Conservation (phyloP, 2,888 invertebrate genomes). For the Encarsia formosa region DNA sequence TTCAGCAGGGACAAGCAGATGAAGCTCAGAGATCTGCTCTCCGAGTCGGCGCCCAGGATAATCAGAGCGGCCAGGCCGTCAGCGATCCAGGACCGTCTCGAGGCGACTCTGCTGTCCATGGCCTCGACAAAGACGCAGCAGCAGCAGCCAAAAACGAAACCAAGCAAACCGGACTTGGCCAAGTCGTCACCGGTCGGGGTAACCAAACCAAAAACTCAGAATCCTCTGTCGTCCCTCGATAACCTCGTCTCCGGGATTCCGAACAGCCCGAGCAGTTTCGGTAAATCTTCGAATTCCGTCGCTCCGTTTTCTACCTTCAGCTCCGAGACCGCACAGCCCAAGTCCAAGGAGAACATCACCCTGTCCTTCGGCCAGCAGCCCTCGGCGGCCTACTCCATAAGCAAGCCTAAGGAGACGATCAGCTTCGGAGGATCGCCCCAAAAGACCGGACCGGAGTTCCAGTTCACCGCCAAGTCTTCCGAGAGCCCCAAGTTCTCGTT, state of each 20-base stretch:
- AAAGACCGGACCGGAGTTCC: neutral
- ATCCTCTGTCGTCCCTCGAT: constrained; percentile 44
- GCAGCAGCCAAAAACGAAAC: neutral
- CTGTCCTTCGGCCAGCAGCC: neutral
- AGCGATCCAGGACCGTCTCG: constrained; percentile 42
- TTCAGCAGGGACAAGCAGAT: constrained; percentile 41
- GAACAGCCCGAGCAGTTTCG: neutral
- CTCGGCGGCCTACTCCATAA: neutral
- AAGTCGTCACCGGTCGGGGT: constrained; percentile 11
- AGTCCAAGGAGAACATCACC: constrained; percentile 8
- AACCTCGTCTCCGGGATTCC: constrained; percentile 45
- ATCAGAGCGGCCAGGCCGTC: constrained; percentile 42
- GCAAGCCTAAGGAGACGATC: constrained; percentile 18
- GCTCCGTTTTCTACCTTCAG: neutral
- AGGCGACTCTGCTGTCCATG: constrained; percentile 43
- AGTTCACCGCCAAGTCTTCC: neutral
- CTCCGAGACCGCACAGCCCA: neutral
- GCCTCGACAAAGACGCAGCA: constrained; percentile 28
- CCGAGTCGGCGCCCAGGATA: constrained; percentile 36
- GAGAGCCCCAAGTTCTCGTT: constrained; percentile 9
- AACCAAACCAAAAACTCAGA: constrained; percentile 28
- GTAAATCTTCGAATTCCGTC: constrained; percentile 6
- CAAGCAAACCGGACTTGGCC: constrained; percentile 1
- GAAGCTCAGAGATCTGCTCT: constrained; percentile 39
- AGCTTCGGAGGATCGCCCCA: constrained; percentile 18